Conservation (phyloP, 2,888 invertebrate genomes). For the Aspidiotus destructor region DNA sequence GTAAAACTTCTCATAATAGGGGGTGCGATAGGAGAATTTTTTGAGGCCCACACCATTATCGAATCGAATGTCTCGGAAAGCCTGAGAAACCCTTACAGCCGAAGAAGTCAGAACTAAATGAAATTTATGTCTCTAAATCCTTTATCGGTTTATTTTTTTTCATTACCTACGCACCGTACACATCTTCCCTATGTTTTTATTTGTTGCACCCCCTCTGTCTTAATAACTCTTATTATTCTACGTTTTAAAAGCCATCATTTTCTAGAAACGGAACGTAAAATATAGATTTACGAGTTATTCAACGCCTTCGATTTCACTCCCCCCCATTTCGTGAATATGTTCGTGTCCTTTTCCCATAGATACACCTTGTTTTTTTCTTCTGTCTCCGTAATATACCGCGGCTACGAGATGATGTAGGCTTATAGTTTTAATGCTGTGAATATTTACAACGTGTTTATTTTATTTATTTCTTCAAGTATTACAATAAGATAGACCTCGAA, state of each 20-base stretch:
- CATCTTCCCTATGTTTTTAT: conserved; percentile 11
- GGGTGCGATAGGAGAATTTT: too few relatives aligned
- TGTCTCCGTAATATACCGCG: not conserved
- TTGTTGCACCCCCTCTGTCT: conserved; percentile 11
- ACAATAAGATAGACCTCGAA: not conserved
- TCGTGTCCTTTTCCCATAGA: not conserved
- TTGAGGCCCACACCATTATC: too few relatives aligned
- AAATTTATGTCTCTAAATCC: conserved; percentile 14
- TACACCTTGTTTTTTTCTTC: conserved; percentile 1
- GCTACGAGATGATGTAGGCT: not conserved
- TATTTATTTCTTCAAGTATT: conserved; percentile 4
- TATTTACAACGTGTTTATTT: conserved; percentile 29
- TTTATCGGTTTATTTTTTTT: conserved; percentile 9
- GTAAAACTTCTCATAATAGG: too few relatives aligned
- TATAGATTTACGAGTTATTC: conserved; percentile 23
- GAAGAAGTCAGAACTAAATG: not conserved
- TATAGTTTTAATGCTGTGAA: conserved; percentile 11
- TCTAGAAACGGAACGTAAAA: conserved; percentile 14
- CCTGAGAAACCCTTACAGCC: not conserved
- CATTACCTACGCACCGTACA: not conserved
- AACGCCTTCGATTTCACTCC: conserved; percentile 15
- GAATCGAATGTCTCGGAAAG: not conserved
- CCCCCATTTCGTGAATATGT: not conserved
- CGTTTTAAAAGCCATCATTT: conserved; percentile 25
- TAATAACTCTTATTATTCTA: conserved; percentile 26